Evolutionary conservation across 2,888 invertebrate species (phyloP), one percentile per base, ranked within the genome.

Genomic region (Oscheius sp.): DNA sequence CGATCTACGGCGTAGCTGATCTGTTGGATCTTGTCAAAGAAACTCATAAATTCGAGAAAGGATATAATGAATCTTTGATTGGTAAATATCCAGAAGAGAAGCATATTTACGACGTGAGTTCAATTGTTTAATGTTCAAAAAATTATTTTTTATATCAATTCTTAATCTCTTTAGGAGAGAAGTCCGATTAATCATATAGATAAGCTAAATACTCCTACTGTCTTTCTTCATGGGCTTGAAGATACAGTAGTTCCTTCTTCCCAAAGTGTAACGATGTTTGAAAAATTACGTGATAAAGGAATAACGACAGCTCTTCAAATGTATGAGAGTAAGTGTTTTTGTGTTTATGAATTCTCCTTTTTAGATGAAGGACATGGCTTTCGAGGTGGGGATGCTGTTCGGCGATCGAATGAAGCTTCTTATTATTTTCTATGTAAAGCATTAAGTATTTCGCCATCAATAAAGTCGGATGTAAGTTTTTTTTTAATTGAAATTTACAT

Each of bases 281-380:
- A 87, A 30, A 86, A 85, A 45, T 81, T 88, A 8, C 85, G 85
- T 57, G 78, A 76, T 6, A 86, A 86, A 66, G 86, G 86, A 8
- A 68, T 88, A 4, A 85, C 86, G 0, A 86, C 87, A 1, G 85
- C 86, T 54, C 82, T 86, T 62, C 82, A 87, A 67, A 70, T 87
- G 44, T 88, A 87, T 73, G 77, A 86, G 81, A 87, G 87, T 87
- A 67, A 66, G 71, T 62, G 14, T 22, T 32, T 32, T n/a, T 14
- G 17, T n/a, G 5, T 32, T 54, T 12, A 12, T 12, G 17, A 17
- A n/a, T 8, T 28, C 5, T 50, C 8, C 17, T 32, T 14, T 8
- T 38, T 22, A 87, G 87, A 87, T 32, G 88, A 88, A 74, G 87
- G 87, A 54, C 88, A 88, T 80, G 88, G 88, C 3, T 88, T 88